Evolutionary conservation across 2,888 invertebrate species (phyloP), one percentile per base, ranked within the genome.

Genomic region (Macrophya annulata): DNA sequence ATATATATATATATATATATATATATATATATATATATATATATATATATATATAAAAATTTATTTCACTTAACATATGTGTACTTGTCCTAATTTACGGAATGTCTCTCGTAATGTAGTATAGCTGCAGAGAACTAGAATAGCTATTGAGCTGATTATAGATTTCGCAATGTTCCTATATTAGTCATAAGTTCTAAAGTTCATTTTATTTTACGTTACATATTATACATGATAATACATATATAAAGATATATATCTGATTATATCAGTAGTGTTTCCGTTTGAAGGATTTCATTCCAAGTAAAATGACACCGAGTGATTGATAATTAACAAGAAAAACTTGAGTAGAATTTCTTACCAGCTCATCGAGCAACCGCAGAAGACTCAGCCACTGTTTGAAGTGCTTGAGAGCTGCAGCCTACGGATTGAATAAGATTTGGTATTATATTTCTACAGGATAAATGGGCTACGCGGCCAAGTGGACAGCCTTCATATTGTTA

Each of bases 261-360:
- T 17, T 17, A 17, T 6, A n/a, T n/a, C n/a, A 15, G 37, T 17
- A 31, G 17, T 1, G 21, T 62, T 9, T 62, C 62, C 4, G 12
- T 37, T 0, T 37, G 68, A 68, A 25, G 68, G 25, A 62, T 62
- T 68, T 68, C 68, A 15, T 37, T 68, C 15, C 37, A 68, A 68
- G 1, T 68, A 37, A 62, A 17, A 68, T 68, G 68, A 68, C 37
- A 37, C 68, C 17, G 37, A 68, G 68, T 68, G 68, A 37, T 68
- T 68, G 37, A 10, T 74, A 21, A 74, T 74, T 74, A 45, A 74
- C n/a, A 45, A 74, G 72, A 45, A 74, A 45, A 74, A 45, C 72
- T 45, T 45, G 72, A 43, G 45, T 25, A 45, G 21, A 21, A 74
- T 10, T 43, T 74, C 45, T 8, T 15, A 74, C 45, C 72, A 74